Conservation (phyloP, 2,797 vertebrate genomes). For the Mycteria americana region DNA sequence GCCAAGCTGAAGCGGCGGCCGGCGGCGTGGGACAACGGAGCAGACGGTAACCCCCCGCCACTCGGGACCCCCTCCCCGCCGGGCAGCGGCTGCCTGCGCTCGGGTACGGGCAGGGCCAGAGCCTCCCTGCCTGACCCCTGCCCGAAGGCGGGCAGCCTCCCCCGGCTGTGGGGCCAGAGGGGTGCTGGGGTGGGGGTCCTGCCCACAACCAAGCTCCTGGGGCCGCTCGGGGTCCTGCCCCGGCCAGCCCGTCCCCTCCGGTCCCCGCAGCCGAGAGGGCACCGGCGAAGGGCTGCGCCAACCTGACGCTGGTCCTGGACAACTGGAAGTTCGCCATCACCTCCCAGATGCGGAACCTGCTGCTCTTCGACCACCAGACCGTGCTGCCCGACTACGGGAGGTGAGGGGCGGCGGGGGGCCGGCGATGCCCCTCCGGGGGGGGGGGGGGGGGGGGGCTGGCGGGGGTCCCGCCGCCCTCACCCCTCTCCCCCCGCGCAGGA, state of each 20-base stretch:
- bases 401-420: slow-evolving; percentile 44
- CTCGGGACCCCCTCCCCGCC: background rate
- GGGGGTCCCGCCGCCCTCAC: background rate
- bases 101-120: fast-evolving
- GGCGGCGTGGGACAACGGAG: slow-evolving; percentile 63
- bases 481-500: slow-evolving; percentile 58
- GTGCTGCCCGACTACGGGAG: slow-evolving; percentile 87
- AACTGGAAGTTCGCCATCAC: slow-evolving; percentile 92
- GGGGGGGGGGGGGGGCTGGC: fast-evolving
- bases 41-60: slow-evolving; percentile 65
- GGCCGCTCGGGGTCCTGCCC: background rate
- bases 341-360: slow-evolving; percentile 85
- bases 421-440: too few species aligned
- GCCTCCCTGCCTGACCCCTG: background rate
- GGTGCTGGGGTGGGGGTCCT: background rate
- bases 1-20: slow-evolving; percentile 70
- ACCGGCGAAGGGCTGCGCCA: slow-evolving; percentile 77
- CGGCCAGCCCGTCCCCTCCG: fast-evolving
- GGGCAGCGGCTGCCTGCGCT: fast-evolving
- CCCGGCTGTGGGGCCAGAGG: fast-evolving
- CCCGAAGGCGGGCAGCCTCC: fast-evolving
- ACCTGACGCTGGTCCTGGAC: slow-evolving; percentile 86
- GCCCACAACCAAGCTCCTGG: fast-evolving
- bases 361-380: slow-evolving; percentile 83
- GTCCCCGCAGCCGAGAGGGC: slow-evolving; percentile 64